Evolutionary conservation across 1,140 invertebrate genomes (phyloP).

Genomic region (Nephotettix cincticeps): DNA sequence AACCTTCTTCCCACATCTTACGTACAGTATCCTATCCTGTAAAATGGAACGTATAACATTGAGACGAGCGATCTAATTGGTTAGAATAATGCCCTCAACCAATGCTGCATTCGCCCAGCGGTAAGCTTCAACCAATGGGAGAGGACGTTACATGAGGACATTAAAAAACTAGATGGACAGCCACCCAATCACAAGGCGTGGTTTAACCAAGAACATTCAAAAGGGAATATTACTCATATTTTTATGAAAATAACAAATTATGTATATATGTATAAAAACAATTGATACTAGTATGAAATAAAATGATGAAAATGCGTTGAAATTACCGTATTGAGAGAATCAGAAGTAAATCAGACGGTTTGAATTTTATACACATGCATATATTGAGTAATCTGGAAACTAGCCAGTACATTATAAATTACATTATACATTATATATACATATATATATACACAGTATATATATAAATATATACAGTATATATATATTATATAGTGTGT

Average conservation of each 20-base stretch:
- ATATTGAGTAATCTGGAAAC: no score
- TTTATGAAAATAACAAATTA: conserved; percentile 16
- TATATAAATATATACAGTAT: no score
- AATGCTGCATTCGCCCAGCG: conserved; percentile 38
- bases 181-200: conserved; percentile 29
- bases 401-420: no score
- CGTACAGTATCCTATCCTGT: conserved; percentile 44
- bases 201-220: conserved; percentile 25
- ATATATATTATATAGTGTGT: no score
- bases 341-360: no score
- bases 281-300: no score
- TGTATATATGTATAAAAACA: no score
- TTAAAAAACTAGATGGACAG: conserved; percentile 44
- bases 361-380: no score
- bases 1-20: conserved; percentile 44
- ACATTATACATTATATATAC: no score
- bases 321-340: no score
- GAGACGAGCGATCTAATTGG: conserved; percentile 50
- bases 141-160: conserved; percentile 58
- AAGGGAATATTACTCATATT: conserved; percentile 26
- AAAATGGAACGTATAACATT: conserved; percentile 42
- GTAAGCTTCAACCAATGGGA: conserved; percentile 61
- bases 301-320: no score
- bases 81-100: conserved; percentile 50
- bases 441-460: no score